Conservation (phyloP, 1,140 invertebrate species). For the Hetaerina americana region DNA sequence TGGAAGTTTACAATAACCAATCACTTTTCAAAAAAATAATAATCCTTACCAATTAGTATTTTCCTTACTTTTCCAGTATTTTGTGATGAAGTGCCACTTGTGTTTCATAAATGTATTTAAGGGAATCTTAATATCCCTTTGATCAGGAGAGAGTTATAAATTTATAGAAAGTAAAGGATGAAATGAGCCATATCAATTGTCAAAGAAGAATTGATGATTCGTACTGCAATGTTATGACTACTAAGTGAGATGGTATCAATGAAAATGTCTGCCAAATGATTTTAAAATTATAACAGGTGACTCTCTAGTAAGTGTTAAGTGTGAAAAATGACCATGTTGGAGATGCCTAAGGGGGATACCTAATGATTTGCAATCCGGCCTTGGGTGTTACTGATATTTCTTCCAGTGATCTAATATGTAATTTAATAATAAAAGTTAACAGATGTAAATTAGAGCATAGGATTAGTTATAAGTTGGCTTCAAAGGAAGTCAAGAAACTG, state of each 20-base stretch:
- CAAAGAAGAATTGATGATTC: slow-evolving; percentile 2
- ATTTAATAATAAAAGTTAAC: slow-evolving; percentile 5
- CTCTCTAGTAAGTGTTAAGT: slow-evolving; percentile 7
- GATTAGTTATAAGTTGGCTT: slow-evolving; percentile 4
- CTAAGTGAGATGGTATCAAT: slow-evolving; percentile 9
- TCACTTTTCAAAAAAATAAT: slow-evolving; percentile 7
- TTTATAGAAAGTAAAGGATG: slow-evolving; percentile 2
- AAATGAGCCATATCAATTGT: slow-evolving; percentile 9
- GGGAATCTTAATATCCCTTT: slow-evolving; percentile 9
- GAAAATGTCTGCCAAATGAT: slow-evolving; percentile 6
- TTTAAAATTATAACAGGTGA: slow-evolving; percentile 2
- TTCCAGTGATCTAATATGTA: slow-evolving; percentile 13
- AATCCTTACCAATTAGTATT: slow-evolving; percentile 11
- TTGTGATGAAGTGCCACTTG: slow-evolving; percentile 10
- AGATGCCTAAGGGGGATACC: slow-evolving; percentile 4
- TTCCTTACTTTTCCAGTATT: slow-evolving; percentile 11
- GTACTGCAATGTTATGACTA: slow-evolving; percentile 8
- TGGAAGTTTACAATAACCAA: slow-evolving; percentile 9
- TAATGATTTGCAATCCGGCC: slow-evolving; percentile 4
- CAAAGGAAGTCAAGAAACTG: neutral
- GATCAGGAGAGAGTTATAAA: slow-evolving; percentile 6
- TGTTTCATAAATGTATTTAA: slow-evolving; percentile 9
- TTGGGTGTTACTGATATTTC: slow-evolving; percentile 12
- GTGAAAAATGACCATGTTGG: slow-evolving; percentile 6
- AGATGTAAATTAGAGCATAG: neutral